These are phyloP conservation scores for Trichomycterus rosablanca DNA, from an alignment of 2,113 vertebrate genomes.

Conservation along the genomic window DNA sequence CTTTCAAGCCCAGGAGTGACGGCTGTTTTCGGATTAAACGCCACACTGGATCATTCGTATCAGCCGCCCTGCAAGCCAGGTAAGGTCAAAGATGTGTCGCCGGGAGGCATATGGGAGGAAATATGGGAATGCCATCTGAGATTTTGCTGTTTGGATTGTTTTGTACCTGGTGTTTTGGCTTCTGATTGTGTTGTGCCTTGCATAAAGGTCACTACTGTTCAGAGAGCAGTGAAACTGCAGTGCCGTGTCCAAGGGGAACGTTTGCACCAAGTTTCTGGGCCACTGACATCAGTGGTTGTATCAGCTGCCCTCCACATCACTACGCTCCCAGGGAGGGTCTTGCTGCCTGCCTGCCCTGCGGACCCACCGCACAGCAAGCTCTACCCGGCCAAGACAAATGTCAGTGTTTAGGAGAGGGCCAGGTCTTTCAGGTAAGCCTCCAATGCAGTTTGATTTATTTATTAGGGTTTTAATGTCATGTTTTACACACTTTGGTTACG, in stretches of 20 bases:
- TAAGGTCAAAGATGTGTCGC: conserved; percentile 37
- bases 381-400: conserved; percentile 71
- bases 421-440: conserved; percentile 81
- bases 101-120: not conserved
- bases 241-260: conserved; percentile 75
- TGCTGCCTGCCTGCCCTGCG: conserved; percentile 70
- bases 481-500: too few relatives aligned
- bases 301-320: conserved; percentile 71
- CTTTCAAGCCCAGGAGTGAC: conserved; percentile 25
- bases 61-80: conserved; percentile 57
- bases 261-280: conserved; percentile 59
- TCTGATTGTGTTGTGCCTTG: not conserved
- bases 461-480: not conserved
- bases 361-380: conserved; percentile 71
- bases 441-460: not conserved
- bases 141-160: not conserved
- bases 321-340: conserved; percentile 71
- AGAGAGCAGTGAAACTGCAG: conserved; percentile 33
- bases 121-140: not conserved
- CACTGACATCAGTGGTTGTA: conserved; percentile 53
- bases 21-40: conserved; percentile 27
- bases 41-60: conserved; percentile 21
- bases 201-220: conserved; percentile 75
- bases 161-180: conserved; percentile 2
- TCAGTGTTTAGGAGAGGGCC: conserved; percentile 63